A percentile compares a stretch with the other conserved stretches of the same genome.
Conservation (phyloP, 2,888 invertebrate genomes). For the Nomada fucata region DNA sequence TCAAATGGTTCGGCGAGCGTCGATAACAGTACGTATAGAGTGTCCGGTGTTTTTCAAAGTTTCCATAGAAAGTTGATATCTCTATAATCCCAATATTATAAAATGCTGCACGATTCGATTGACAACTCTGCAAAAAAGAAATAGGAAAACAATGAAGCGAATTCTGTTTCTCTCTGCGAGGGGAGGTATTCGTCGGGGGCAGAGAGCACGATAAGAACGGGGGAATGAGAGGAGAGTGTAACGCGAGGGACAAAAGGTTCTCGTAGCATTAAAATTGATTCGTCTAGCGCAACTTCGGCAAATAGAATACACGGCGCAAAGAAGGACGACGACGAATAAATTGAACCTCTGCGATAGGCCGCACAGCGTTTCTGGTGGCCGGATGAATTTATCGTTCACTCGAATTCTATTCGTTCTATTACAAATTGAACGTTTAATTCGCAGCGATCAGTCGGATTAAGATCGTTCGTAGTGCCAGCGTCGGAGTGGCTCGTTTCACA, state of each 20-base stretch:
- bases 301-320: conserved; percentile 17
- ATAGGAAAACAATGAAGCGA: neutral
- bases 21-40: neutral
- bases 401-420: conserved; percentile 22
- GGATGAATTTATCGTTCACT: conserved; percentile 27
- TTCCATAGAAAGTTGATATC: neutral
- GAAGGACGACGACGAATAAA: neutral
- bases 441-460: neutral
- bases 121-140: neutral
- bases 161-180: neutral
- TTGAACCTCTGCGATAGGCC: neutral
- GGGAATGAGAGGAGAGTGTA: conserved; percentile 17
- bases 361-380: neutral
- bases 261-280: conserved; percentile 33
- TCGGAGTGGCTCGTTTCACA: conserved; percentile 1
- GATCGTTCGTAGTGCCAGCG: conserved; percentile 18
- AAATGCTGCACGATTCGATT: neutral
- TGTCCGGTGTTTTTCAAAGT: neutral
- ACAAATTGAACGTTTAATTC: conserved; percentile 24
- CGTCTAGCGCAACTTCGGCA: conserved; percentile 6
- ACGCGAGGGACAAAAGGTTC: conserved; percentile 21
- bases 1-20: conserved; percentile 1
- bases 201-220: neutral
- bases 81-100: neutral
- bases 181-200: neutral